Conservation (phyloP, 1,140 invertebrate species). For the Wasmannia auropunctata region DNA sequence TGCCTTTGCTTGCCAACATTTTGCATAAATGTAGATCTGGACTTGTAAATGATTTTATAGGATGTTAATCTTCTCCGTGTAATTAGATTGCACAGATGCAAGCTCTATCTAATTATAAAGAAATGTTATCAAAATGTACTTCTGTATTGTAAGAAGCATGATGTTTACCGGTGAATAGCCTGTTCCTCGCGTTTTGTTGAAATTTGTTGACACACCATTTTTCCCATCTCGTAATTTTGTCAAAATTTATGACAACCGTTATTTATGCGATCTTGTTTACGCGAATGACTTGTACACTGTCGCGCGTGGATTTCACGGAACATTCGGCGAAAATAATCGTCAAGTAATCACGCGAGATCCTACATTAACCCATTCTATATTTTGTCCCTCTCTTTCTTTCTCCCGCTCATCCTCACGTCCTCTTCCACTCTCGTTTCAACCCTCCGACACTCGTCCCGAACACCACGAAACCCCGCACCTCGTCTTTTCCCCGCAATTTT, state of each 20-base stretch:
- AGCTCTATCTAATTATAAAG: not conserved
- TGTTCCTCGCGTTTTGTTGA: not conserved
- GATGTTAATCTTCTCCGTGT: not conserved
- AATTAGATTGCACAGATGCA: not conserved
- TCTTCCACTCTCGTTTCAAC: slow-evolving; percentile 68
- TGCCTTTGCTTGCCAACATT: slow-evolving; percentile 4
- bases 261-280: slow-evolving; percentile 43
- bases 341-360: slow-evolving; percentile 76
- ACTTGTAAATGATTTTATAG: no score
- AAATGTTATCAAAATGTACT: not conserved
- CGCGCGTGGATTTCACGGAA: slow-evolving; percentile 62
- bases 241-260: slow-evolving; percentile 14
- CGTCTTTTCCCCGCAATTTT: slow-evolving; percentile 83
- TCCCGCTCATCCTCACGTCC: slow-evolving; percentile 66
- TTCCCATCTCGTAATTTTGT: not conserved
- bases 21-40: not conserved
- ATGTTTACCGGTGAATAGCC: not conserved
- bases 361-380: slow-evolving; percentile 80
- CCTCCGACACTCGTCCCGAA: slow-evolving; percentile 70
- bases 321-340: slow-evolving; percentile 70
- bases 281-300: slow-evolving; percentile 62
- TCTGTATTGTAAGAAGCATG: not conserved
- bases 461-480: slow-evolving; percentile 69
- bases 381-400: slow-evolving; percentile 66
- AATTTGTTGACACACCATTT: slow-evolving; percentile 4